These are phyloP conservation scores for Brachionus plicatilis DNA, from an alignment of 1,140 invertebrate species.

Conservation along the genomic window DNA sequence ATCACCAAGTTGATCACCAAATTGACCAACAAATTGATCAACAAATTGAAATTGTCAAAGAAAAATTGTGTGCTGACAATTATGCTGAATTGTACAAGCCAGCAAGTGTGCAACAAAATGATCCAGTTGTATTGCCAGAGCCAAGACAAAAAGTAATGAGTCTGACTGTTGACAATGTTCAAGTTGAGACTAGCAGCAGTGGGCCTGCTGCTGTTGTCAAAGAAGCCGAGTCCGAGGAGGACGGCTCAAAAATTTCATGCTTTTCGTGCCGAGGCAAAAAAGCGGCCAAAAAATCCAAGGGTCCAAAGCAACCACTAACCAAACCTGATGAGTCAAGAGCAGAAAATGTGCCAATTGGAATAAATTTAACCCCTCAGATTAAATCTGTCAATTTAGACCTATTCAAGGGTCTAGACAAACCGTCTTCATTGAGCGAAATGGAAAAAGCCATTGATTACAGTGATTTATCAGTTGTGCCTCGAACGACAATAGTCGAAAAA, in stretches of 20 bases:
- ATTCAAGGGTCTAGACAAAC: conserved; percentile 24
- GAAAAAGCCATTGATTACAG: conserved; percentile 2
- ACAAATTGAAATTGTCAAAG: neutral
- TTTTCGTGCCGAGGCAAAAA: conserved; percentile 8
- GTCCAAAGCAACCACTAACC: neutral
- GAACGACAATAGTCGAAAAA: neutral
- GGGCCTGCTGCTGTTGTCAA: neutral
- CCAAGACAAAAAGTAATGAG: neutral
- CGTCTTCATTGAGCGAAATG: conserved; percentile 16
- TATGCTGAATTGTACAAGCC: neutral
- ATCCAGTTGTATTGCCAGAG: neutral
- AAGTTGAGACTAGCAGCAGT: neutral
- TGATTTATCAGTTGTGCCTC: neutral
- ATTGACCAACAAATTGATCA: neutral
- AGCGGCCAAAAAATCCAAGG: neutral
- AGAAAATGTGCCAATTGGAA: neutral
- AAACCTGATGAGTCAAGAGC: neutral
- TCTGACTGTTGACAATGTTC: neutral
- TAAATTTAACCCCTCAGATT: neutral
- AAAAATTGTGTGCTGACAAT: neutral
- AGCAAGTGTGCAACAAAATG: neutral
- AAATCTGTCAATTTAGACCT: neutral
- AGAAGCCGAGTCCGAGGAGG: neutral
- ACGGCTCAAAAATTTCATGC: neutral
- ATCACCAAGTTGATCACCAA: neutral